Evolutionary conservation across 2,888 invertebrate genomes (phyloP), one percentile per base, ranked within the genome.

Genomic region (Rugalucina vietnamica): DNA sequence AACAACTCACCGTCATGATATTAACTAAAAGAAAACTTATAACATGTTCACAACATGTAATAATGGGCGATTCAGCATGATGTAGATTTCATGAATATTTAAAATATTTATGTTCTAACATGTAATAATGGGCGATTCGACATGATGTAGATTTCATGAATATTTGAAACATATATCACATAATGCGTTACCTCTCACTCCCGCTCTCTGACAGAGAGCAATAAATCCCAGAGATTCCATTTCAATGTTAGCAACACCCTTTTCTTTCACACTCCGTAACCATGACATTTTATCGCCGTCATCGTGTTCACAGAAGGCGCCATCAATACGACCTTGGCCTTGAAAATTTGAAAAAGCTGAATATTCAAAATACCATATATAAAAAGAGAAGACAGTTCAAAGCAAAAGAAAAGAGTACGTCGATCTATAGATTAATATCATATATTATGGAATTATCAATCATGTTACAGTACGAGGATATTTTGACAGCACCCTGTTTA

Each of bases 201-300:
- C 98, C 12, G 99, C 98, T 94, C 98, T 97, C 94, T 98, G 97
- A 36, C 98, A 98, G 77, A 99, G 96, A 0, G 99, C 98, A 0
- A 98, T 98, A 94, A 99, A 99, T 21, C 98, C 97, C 12, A 98
- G 96, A 54, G 98, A 97, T 95, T 99, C 99, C 99, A 99, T 99
- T 96, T 99, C 99, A 91, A 99, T 98, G 95, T 99, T 99, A 34
- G 97, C 96, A 21, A 99, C 97, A 1, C 98, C 98, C 72, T 96
- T 95, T 1, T 90, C 85, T 36, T 92, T 77, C 49, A 91, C 82
- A 90, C 96, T 96, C 12, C 89, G 80, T 91, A 99, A 95, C 94
- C 98, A 99, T 72, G 97, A 97, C 96, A 98, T 97, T 95, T 98
- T 99, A 88, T 99, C 98, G n/a, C 96, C 95, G 93, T 98, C 97